Base-by-base conservation (phyloP, 2,888 invertebrate genomes). In the Tenthredo mesomela region DNA sequence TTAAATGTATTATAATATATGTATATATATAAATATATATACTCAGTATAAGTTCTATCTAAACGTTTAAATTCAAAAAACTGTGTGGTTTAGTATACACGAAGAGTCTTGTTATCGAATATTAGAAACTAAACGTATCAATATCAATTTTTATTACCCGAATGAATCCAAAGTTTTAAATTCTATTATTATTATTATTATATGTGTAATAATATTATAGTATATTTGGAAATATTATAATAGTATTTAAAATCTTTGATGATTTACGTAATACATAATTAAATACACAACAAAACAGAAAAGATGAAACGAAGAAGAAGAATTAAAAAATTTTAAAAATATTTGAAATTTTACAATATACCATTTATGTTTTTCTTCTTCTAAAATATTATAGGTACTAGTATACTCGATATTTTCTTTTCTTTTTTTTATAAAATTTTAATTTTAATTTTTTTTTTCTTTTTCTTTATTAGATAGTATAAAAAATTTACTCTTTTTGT, bases 111-210 rank as follows among this genome's bases (percentile, higher is more conserved):
- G 2, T 70, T 37, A 25, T 37, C 18, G 15, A 43, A 75, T 43
- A 25, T 33, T 33, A 47, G n/a, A 18, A 75, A 43, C 47, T 75
- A 47, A 75, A 75, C 40, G 47, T 75, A 75, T 21, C 75, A 75
- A 75, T 47, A 75, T 47, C 75, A 75, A 25, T 47, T 75, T 33
- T 37, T 70, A 61, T 61, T 61, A 61, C 25, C 61, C 61, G 25
- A 61, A 61, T 61, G 61, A 25, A 61, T 61, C 21, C 25, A 61
- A 25, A 12, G 18, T 70, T 1, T 70, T 1, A 9, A 70, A 37
- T 37, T 67, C 67, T 29, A 67, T 29, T 29, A 67, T 37, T 37
- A 37, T 37, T n/a, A n/a, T n/a, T n/a, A 29, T 29, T 29, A 37
- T 67, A 4, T 43, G n/a, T n/a, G n/a, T n/a, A n/a, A 47, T 47